Evolutionary conservation across 2,113 vertebrate species (phyloP).

Genomic region (Macquaria australasica): DNA sequence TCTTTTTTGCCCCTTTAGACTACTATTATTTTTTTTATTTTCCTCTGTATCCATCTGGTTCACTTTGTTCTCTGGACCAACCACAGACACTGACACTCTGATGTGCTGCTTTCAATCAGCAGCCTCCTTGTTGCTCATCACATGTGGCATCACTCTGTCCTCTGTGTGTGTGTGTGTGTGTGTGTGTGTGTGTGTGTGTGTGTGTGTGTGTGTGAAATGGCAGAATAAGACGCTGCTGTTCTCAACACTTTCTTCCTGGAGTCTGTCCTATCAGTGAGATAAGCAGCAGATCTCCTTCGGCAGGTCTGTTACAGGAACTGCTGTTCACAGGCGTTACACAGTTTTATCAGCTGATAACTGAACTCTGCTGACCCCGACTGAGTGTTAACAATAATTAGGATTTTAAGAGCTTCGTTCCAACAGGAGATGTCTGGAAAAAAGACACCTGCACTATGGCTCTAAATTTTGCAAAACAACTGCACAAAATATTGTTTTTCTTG

Average conservation of each 20-base stretch:
- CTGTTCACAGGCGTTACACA: slow-evolving; percentile 61
- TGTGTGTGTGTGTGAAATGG: slow-evolving; percentile 45
- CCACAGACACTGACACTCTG: slow-evolving; percentile 13
- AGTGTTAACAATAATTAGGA: slow-evolving; percentile 46
- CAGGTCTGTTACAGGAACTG: slow-evolving; percentile 68
- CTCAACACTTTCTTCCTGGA: slow-evolving; percentile 75
- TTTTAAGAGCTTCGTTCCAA: slow-evolving; percentile 4
- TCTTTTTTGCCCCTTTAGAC: no score
- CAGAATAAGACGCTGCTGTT: slow-evolving; percentile 54
- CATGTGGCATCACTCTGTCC: slow-evolving; percentile 26
- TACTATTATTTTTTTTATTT: background rate
- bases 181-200: slow-evolving; percentile 42
- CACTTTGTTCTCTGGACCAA: background rate
- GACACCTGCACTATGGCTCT: slow-evolving; percentile 22
- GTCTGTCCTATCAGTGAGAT: slow-evolving; percentile 78
- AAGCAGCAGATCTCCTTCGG: slow-evolving; percentile 77
- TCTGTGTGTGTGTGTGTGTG: slow-evolving; percentile 21
- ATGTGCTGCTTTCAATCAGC: slow-evolving; percentile 54
- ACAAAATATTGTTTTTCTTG: background rate
- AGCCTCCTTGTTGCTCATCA: slow-evolving; percentile 50
- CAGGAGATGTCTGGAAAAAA: background rate
- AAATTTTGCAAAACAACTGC: background rate
- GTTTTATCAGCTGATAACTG: slow-evolving; percentile 65
- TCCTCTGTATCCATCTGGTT: background rate
- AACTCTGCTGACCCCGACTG: slow-evolving; percentile 28